Conservation (phyloP, 2,113 vertebrate genomes). For the Falco punctatus region DNA sequence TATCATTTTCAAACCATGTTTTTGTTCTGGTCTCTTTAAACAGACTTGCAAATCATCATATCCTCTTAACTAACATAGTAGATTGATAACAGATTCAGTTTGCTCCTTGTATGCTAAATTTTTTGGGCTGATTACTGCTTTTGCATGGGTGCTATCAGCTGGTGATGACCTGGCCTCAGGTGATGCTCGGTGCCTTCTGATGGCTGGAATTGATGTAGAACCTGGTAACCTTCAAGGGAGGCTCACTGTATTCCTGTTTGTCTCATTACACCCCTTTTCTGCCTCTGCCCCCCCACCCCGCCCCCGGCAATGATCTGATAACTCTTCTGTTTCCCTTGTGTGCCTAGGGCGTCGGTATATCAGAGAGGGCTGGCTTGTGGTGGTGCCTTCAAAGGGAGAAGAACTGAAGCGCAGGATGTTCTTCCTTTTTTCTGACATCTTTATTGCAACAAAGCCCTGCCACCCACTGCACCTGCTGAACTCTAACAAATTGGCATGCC, state of each 20-base stretch:
- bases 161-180: neutral
- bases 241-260: neutral
- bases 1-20: accelerated
- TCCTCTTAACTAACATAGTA: neutral
- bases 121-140: neutral
- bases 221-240: neutral
- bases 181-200: neutral
- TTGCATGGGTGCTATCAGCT: accelerated
- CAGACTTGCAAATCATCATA: neutral
- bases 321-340: neutral
- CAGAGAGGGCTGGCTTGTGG: conserved; percentile 88
- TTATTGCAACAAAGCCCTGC: conserved; percentile 84
- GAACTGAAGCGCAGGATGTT: conserved; percentile 88
- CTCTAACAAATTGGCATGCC: conserved; percentile 81
- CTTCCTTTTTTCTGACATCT: conserved; percentile 92
- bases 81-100: neutral
- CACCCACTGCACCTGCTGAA: conserved; percentile 78
- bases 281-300: no score
- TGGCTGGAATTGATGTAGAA: neutral
- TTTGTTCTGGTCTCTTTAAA: neutral
- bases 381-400: conserved; percentile 85
- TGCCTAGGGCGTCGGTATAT: conserved; percentile 87
- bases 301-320: neutral
- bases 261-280: neutral
- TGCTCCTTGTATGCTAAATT: neutral